Conservation (phyloP, 2,797 vertebrate species). For the Eulemur coronatus region DNA sequence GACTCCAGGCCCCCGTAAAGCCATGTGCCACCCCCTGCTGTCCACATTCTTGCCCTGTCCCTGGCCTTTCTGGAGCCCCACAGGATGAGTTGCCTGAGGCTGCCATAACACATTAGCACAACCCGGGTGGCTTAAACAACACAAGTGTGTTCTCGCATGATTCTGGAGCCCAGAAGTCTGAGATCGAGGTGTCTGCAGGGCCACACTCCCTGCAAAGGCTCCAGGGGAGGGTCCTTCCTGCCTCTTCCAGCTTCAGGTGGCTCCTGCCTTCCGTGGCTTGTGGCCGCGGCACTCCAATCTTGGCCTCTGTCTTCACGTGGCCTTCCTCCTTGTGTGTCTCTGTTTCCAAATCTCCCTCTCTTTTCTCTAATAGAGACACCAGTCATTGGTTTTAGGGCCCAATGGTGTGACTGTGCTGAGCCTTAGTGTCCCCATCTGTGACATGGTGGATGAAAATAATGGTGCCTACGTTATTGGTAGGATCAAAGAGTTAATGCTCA, state of each 20-base stretch:
- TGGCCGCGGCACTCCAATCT: fast-evolving
- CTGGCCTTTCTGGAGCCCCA: background rate
- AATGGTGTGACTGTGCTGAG: background rate
- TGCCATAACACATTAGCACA: too few relatives aligned
- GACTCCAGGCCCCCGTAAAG: too few relatives aligned
- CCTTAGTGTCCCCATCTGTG: background rate
- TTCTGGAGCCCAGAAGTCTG: background rate
- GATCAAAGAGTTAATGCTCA: background rate
- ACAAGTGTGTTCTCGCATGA: background rate
- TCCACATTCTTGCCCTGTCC: too few relatives aligned
- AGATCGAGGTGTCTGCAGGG: background rate
- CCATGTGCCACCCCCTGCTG: fast-evolving
- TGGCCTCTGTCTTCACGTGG: background rate
- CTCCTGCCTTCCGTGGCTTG: too few relatives aligned
- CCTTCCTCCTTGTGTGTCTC: background rate
- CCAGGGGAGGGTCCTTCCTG: background rate
- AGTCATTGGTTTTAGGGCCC: background rate
- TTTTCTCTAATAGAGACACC: background rate
- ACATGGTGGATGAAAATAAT: background rate
- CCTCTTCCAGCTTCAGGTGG: background rate
- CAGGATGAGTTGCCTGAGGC: background rate
- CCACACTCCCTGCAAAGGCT: background rate
- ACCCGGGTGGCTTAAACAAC: background rate
- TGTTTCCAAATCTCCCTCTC: too few relatives aligned
- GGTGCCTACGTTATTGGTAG: background rate